A percentile compares a stretch with the other conserved stretches of the same genome.
phyloP scores from a whole-genome alignment of 2,888 invertebrate genomes.

The Stramonita haemastoma region DNA sequence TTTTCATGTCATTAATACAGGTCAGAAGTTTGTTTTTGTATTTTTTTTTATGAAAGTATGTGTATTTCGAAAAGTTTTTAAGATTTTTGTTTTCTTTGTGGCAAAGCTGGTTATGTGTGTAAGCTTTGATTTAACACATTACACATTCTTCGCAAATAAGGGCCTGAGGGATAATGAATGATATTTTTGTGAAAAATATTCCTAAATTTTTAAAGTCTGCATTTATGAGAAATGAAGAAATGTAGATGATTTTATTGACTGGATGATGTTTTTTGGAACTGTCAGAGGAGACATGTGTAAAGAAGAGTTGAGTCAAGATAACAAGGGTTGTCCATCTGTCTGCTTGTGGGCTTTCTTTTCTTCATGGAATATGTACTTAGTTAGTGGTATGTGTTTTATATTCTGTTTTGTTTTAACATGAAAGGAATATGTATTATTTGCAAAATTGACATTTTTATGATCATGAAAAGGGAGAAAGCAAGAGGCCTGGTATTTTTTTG shows the following conservation, averaged over 20 bases:
- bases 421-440: neutral
- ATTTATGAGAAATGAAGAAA: no score
- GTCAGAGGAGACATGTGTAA: neutral
- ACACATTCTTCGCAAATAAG: no score
- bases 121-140: no score
- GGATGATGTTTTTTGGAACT: no score
- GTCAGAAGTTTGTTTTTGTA: neutral
- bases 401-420: neutral
- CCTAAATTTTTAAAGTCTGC: no score
- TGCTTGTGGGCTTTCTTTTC: neutral
- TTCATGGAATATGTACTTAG: neutral
- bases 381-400: neutral
- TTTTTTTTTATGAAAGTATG: neutral
- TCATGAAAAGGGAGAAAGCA: no score
- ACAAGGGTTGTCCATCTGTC: neutral
- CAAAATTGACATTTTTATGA: neutral
- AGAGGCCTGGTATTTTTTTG: no score
- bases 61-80: no score
- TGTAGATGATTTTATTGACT: neutral
- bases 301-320: slow-evolving; percentile 4
- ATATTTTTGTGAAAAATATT: no score
- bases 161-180: no score
- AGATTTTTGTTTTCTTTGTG: no score
- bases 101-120: no score
- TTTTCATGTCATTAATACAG: neutral